Percentiles rank a stretch among this genome's conserved stretches.
Evolutionary conservation across 2,888 invertebrate genomes (phyloP).

Genomic region (Corbicula japonica): DNA sequence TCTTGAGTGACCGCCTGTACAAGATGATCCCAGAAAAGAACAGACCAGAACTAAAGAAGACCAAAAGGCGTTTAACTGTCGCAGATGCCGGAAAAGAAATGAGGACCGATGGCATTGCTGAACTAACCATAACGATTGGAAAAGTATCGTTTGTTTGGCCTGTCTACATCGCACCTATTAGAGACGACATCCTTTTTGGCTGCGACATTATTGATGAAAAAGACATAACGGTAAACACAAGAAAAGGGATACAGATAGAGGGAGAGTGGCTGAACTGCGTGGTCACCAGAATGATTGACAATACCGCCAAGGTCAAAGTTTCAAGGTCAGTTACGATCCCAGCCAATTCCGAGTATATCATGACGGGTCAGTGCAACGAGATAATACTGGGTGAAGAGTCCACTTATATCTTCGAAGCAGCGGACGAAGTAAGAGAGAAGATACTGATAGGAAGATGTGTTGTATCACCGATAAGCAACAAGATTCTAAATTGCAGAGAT

Average conservation of each 20-base stretch:
- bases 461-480: neutral
- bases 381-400: neutral
- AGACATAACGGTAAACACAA: conserved; percentile 33
- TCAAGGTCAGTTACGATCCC: conserved; percentile 7
- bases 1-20: too few relatives aligned
- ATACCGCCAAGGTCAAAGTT: neutral
- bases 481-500: neutral
- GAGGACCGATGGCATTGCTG: conserved; percentile 8
- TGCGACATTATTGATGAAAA: too few relatives aligned
- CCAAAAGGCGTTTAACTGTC: too few relatives aligned
- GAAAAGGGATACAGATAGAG: conserved; percentile 18
- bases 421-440: neutral
- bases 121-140: conserved; percentile 7
- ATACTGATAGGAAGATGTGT: neutral
- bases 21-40: too few relatives aligned
- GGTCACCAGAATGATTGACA: neutral
- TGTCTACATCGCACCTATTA: conserved; percentile 28
- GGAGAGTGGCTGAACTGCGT: conserved; percentile 40
- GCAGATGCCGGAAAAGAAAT: too few relatives aligned
- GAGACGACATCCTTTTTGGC: conserved; percentile 19
- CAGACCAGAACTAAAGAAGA: too few relatives aligned
- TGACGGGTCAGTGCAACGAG: neutral
- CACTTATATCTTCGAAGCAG: neutral
- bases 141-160: conserved; percentile 9
- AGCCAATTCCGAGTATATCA: conserved; percentile 12